These are phyloP conservation scores for Helostoma temminkii DNA, from an alignment of 2,797 vertebrate genomes.

Conservation along the genomic window DNA sequence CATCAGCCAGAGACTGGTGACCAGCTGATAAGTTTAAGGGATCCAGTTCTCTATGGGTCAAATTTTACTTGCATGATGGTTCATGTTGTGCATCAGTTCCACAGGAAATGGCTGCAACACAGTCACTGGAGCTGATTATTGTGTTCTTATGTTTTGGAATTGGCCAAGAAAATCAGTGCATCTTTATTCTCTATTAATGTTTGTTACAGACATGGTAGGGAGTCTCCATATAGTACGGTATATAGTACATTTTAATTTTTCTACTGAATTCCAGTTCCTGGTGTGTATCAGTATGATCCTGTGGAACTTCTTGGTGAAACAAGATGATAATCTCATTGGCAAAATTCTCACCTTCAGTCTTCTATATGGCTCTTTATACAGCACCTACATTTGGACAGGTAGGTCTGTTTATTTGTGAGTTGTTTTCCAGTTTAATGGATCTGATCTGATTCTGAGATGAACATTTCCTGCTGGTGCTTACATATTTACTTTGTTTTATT, in stretches of 20 bases:
- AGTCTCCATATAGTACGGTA: background rate
- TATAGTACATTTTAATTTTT: background rate
- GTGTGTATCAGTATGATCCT: constrained; percentile 94
- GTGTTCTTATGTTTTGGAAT: too few relatives aligned
- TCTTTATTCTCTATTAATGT: too few relatives aligned
- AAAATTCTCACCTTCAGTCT: constrained; percentile 92
- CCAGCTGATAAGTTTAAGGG: too few relatives aligned
- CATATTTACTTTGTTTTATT: background rate
- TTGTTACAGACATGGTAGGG: background rate
- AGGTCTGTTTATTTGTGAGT: constrained; percentile 57
- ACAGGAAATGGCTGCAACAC: too few relatives aligned
- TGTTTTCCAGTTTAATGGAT: background rate
- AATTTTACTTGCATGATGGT: too few relatives aligned
- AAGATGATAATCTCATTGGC: constrained; percentile 86
- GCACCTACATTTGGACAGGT: constrained; percentile 97
- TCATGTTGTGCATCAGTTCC: too few relatives aligned
- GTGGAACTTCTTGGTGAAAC: constrained; percentile 92
- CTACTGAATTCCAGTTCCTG: constrained; percentile 85
- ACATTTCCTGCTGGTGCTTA: constrained; percentile 46
- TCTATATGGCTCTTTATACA: constrained; percentile 95
- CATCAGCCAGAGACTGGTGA: too few relatives aligned
- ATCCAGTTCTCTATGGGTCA: too few relatives aligned
- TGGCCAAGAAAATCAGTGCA: too few relatives aligned
- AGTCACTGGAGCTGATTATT: too few relatives aligned
- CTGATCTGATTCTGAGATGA: background rate